Percentiles rank a stretch among this genome's conserved stretches.
These are phyloP conservation scores for Scomber scombrus DNA, from an alignment of 2,113 vertebrate species.

Conservation along the genomic window DNA sequence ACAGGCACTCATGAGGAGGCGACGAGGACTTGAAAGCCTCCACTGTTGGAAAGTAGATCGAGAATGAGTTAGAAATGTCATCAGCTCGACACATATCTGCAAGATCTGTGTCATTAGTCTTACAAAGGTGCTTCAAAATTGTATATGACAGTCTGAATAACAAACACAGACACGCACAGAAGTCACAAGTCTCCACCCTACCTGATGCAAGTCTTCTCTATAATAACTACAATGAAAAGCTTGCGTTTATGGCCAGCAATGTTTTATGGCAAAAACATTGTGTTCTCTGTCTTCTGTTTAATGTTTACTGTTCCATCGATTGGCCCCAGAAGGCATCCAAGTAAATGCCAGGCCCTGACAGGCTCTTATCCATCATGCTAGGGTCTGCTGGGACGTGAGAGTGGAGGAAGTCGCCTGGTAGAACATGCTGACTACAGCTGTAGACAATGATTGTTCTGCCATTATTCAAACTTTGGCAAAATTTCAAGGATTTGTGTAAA, in stretches of 20 bases:
- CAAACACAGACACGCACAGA: constrained; percentile 35
- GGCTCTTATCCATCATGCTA: constrained; percentile 50
- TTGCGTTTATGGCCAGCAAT: constrained; percentile 26
- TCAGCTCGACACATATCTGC: constrained; percentile 50
- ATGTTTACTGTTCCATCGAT: constrained; percentile 54
- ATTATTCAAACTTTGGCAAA: constrained; percentile 12
- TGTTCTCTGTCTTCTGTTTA: constrained; percentile 42
- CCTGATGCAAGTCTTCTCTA: constrained; percentile 46
- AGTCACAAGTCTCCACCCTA: constrained; percentile 35
- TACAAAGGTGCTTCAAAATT: constrained; percentile 36
- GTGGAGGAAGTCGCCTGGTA: not conserved
- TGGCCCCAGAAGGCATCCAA: constrained; percentile 52
- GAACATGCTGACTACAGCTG: constrained; percentile 45
- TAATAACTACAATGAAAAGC: constrained; percentile 37
- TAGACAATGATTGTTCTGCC: constrained; percentile 30
- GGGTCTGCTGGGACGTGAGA: constrained; percentile 21
- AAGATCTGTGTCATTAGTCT: constrained; percentile 48
- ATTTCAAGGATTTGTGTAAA: constrained; percentile 31
- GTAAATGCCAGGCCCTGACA: constrained; percentile 47
- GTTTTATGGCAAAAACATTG: constrained; percentile 39
- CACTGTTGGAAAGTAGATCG: constrained; percentile 29
- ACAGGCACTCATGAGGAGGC: constrained; percentile 51
- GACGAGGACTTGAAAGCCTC: constrained; percentile 60
- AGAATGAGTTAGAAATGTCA: constrained; percentile 46
- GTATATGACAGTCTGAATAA: constrained; percentile 48